These are phyloP conservation scores for Portevinia maculata DNA, from an alignment of 2,888 invertebrate species.

Conservation along the genomic window DNA sequence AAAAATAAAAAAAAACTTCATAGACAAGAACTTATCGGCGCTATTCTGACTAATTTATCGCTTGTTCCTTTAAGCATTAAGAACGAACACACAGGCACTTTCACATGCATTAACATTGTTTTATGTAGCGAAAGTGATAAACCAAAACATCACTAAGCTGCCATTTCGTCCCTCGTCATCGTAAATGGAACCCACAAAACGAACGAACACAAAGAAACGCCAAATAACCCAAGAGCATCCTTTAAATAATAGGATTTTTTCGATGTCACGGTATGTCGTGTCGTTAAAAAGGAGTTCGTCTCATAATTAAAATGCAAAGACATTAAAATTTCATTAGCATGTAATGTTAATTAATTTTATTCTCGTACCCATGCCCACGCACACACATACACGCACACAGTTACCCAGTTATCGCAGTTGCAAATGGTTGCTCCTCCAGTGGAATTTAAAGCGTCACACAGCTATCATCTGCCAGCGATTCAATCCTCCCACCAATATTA, in stretches of 20 bases:
- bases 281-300: conserved; percentile 64
- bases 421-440: neutral
- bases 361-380: conserved; percentile 25
- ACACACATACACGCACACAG: conserved; percentile 15
- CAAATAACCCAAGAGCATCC: conserved; percentile 25
- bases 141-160: conserved; percentile 71
- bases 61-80: conserved; percentile 33
- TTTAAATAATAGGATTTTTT: conserved; percentile 46
- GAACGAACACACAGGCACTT: conserved; percentile 26
- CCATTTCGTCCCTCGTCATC: conserved; percentile 48
- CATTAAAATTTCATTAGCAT: conserved; percentile 78
- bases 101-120: conserved; percentile 60
- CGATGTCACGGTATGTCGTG: conserved; percentile 43
- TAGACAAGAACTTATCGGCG: conserved; percentile 38
- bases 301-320: conserved; percentile 74
- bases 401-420: neutral
- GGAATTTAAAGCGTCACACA: conserved; percentile 32
- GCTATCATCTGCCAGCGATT: conserved; percentile 9
- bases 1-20: conserved; percentile 13
- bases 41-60: conserved; percentile 44
- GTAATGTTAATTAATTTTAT: conserved; percentile 78
- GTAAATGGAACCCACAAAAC: conserved; percentile 25
- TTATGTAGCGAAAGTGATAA: conserved; percentile 71
- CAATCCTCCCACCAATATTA: conserved; percentile 6
- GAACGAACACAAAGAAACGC: neutral